Evolutionary conservation across 2,113 vertebrate genomes (phyloP), one percentile per base, ranked within the genome.

Genomic region (Erinaceus europaeus): DNA sequence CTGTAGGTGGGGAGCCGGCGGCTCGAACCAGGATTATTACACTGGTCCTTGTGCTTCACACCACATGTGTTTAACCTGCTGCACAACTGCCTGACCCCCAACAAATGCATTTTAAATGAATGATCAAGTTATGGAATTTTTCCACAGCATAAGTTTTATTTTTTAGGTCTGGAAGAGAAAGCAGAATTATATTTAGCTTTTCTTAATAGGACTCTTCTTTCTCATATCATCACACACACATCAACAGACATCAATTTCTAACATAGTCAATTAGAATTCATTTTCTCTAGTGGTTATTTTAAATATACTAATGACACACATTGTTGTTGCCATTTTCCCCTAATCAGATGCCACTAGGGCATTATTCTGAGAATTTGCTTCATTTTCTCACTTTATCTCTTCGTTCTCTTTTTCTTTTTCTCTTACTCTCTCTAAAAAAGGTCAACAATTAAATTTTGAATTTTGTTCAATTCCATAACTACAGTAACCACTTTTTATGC

Each of bases 341-440:
- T 14, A 14, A 17, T 18, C 36, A 6, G 6, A 1, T 3, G 5
- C 21, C 4, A 3, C 36, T 2, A n/a, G 20, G n/a, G 27, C 1
- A 14, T 61, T 40, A 44, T 32, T 76, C n/a, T 48, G 61, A 34
- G 44, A 44, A 40, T 80, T 59, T 46, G 4, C 10, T 11, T 23
- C 34, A 40, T 48, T 53, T 59, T 38, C 23, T 4, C 17, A 32
- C 4, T 2, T 1, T 11, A 6, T 18, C 42, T 2, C 23, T 0
- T 9, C 15, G 27, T 46, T 29, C 42, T 32, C 71, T 80, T 27
- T 32, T 42, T 68, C 44, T 69, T 36, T 55, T 2, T 50, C 5
- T 72, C 12, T 23, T 9, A 59, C 50, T 73, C 9, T 68, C 40
- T 52, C 17, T 90, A 38, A 23, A 67, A 65, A 65, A 25, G 17